A percentile compares a stretch with the other conserved stretches of the same genome.
Conservation (phyloP, 2,113 vertebrate species). For the Pygoscelis antarcticus region DNA sequence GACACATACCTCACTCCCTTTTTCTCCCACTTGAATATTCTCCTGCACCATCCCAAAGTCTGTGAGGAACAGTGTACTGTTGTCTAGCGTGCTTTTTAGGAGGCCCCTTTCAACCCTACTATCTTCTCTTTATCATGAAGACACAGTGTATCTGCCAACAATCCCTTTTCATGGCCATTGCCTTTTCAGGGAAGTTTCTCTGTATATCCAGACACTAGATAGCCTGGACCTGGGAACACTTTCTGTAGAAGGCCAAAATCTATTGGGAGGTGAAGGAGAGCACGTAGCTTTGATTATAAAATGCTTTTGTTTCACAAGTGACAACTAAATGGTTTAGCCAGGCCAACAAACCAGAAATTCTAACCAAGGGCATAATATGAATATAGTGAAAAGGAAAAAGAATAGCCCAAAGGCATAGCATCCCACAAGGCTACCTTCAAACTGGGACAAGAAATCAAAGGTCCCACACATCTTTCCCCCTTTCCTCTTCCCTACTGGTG, state of each 20-base stretch:
- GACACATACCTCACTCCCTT: not conserved
- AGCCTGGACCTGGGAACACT: not conserved
- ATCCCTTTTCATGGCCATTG: not conserved
- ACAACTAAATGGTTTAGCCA: not conserved
- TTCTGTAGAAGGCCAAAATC: not conserved
- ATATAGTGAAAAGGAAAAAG: not conserved
- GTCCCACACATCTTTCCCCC: rapidly evolving
- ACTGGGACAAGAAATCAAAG: not conserved
- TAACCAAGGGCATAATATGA: not conserved
- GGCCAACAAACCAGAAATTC: not conserved
- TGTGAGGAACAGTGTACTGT: not conserved
- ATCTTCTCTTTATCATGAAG: not conserved
- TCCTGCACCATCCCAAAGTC: not conserved
- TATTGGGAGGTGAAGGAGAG: not conserved
- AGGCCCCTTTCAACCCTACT: not conserved
- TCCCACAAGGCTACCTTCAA: not conserved
- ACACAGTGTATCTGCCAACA: not conserved
- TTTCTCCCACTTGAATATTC: not conserved
- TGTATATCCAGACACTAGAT: not conserved
- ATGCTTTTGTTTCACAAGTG: not conserved
- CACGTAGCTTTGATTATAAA: not conserved
- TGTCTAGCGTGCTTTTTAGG: not conserved
- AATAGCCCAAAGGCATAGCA: not conserved
- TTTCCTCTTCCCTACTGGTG: not conserved
- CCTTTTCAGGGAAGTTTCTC: not conserved